Evolutionary conservation across 2,888 invertebrate genomes (phyloP).

Genomic region (Sphecodes monilicornis): DNA sequence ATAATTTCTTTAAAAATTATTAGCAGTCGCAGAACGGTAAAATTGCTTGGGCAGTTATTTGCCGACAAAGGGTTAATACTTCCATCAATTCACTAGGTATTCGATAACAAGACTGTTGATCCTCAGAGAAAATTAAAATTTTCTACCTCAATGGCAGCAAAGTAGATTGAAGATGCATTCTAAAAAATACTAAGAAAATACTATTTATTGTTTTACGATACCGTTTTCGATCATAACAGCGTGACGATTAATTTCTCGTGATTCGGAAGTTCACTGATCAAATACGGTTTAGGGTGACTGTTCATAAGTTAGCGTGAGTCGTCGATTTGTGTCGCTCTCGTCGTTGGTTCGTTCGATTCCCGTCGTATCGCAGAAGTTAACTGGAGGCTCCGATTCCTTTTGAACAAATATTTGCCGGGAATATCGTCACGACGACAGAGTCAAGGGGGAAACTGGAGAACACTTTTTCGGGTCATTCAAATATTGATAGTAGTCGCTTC

Average conservation of each 20-base stretch:
- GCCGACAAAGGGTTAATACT: no score
- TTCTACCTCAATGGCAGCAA: neutral
- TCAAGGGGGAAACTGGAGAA: neutral
- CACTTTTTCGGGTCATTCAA: conserved; percentile 14
- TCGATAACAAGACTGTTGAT: neutral
- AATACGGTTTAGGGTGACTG: neutral
- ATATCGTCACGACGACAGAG: conserved; percentile 12
- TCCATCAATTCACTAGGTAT: neutral
- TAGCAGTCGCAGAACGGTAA: no score
- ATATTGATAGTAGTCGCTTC: neutral
- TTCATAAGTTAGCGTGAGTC: conserved; percentile 48
- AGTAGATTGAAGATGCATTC: no score
- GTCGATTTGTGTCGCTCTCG: conserved; percentile 5
- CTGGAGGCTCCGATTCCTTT: conserved; percentile 30
- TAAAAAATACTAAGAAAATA: no score
- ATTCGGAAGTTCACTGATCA: neutral
- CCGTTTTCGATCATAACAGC: no score
- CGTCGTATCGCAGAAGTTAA: conserved; percentile 1
- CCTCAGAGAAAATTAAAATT: neutral
- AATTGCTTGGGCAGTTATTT: no score
- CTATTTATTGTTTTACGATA: no score
- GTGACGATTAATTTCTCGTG: no score
- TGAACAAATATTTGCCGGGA: conserved; percentile 34
- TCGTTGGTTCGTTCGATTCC: conserved; percentile 11
- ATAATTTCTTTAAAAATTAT: no score